phyloP scores from a whole-genome alignment of 2,888 invertebrate species.

The Protodeltote pygarga region DNA sequence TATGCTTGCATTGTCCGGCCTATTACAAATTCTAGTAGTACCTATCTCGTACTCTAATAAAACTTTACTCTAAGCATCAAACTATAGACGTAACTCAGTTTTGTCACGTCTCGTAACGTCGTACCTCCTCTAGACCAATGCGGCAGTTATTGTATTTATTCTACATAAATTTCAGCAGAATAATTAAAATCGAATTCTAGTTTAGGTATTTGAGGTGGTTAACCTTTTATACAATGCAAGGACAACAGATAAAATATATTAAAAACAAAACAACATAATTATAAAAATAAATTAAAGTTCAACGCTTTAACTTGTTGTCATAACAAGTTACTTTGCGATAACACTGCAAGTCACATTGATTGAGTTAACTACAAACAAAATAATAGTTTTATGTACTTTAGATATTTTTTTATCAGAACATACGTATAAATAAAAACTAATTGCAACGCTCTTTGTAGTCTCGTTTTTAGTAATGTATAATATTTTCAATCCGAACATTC shows the following conservation, averaged over 20 bases:
- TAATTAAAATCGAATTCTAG: neutral
- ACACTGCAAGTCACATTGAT: conserved; percentile 2
- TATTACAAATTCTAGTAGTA: no score
- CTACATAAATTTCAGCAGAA: no score
- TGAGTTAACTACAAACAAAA: conserved; percentile 2
- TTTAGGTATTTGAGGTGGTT: neutral
- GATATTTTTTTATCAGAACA: neutral
- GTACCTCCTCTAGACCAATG: no score
- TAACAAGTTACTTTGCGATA: conserved; percentile 22
- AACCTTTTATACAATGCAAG: neutral
- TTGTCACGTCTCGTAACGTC: no score
- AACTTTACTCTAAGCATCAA: no score
- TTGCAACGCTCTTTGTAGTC: neutral
- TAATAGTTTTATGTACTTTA: neutral
- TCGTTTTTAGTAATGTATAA: neutral
- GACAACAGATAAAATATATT: neutral
- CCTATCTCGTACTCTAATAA: no score
- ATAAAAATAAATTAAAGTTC: conserved; percentile 31
- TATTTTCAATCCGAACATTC: no score
- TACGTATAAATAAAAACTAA: neutral
- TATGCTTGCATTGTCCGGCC: no score
- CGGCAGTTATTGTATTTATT: no score
- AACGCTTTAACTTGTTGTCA: conserved; percentile 15
- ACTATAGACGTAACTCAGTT: no score
- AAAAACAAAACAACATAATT: neutral